These are phyloP conservation scores for Sarcoramphus papa DNA, from an alignment of 2,797 vertebrate species.

Conservation along the genomic window DNA sequence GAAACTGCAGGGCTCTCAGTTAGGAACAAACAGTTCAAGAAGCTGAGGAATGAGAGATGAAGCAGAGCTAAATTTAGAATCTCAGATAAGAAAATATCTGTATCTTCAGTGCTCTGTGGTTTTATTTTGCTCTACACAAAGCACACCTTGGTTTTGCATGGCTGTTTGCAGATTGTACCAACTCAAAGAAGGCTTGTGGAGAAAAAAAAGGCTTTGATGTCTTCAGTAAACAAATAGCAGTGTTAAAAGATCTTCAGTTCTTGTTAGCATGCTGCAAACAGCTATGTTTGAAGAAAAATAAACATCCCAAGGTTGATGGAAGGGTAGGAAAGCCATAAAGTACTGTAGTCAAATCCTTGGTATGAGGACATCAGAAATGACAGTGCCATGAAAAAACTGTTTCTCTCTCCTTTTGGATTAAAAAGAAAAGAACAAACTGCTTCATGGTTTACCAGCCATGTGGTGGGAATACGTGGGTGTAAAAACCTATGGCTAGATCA, in stretches of 20 bases:
- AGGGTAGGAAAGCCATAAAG: conserved; percentile 7
- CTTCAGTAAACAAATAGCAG: conserved; percentile 39
- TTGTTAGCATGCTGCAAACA: conserved; percentile 31
- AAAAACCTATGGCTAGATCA: not conserved
- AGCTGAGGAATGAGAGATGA: not conserved
- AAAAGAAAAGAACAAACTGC: not conserved
- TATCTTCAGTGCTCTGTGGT: not conserved
- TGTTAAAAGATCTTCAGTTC: conserved; percentile 37
- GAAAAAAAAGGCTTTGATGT: conserved; percentile 19
- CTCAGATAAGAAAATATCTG: not conserved
- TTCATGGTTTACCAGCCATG: not conserved
- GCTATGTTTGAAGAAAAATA: conserved; percentile 38
- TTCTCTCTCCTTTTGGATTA: not conserved
- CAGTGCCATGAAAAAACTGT: not conserved
- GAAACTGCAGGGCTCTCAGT: not conserved
- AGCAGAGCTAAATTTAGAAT: not conserved
- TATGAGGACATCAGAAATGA: not conserved
- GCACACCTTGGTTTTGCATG: not conserved
- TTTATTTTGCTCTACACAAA: not conserved
- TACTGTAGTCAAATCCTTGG: not conserved
- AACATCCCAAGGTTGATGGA: conserved; percentile 40
- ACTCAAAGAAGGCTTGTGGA: not conserved
- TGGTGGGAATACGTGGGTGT: fast-evolving
- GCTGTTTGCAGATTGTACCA: not conserved
- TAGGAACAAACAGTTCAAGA: not conserved